Percentiles rank a stretch among this genome's conserved stretches.
These are phyloP conservation scores for Urocolius indicus DNA, from an alignment of 2,113 vertebrate genomes.

Conservation along the genomic window DNA sequence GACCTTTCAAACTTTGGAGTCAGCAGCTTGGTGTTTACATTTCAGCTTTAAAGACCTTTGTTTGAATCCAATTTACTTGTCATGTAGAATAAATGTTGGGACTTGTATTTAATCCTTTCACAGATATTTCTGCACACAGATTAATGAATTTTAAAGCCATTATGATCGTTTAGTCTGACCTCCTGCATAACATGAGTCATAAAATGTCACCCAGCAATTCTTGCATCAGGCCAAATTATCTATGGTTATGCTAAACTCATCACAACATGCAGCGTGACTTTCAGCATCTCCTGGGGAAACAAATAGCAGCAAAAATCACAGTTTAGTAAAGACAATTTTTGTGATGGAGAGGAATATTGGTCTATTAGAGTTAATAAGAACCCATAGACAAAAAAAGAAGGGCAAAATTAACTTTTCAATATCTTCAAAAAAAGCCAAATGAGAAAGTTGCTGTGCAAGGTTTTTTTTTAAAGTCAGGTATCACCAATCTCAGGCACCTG, in stretches of 20 bases:
- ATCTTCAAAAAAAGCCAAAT: accelerated
- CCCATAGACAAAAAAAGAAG: background rate
- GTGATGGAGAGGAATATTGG: background rate
- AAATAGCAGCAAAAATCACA: background rate
- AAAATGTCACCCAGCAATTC: conserved; percentile 33
- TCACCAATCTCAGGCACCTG: background rate
- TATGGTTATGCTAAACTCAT: background rate
- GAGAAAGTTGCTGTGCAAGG: background rate
- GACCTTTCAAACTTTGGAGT: conserved; percentile 29
- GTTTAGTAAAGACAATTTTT: background rate
- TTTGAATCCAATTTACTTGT: conserved; percentile 63
- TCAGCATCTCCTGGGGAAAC: background rate
- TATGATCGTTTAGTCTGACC: conserved; percentile 44
- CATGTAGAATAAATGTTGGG: conserved; percentile 50
- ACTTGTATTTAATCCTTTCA: conserved; percentile 47
- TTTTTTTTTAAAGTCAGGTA: background rate
- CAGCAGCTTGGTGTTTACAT: conserved; percentile 18
- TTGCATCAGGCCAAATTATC: background rate
- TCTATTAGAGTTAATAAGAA: background rate
- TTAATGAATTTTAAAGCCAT: conserved; percentile 61
- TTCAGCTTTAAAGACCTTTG: conserved; percentile 59
- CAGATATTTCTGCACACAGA: conserved; percentile 48
- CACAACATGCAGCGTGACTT: background rate
- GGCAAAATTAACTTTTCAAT: background rate
- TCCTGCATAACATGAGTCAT: background rate